A percentile compares a stretch with the other conserved stretches of the same genome.
Conservation (phyloP, 2,888 invertebrate species). For the Caenorhabditis sulstoni region DNA sequence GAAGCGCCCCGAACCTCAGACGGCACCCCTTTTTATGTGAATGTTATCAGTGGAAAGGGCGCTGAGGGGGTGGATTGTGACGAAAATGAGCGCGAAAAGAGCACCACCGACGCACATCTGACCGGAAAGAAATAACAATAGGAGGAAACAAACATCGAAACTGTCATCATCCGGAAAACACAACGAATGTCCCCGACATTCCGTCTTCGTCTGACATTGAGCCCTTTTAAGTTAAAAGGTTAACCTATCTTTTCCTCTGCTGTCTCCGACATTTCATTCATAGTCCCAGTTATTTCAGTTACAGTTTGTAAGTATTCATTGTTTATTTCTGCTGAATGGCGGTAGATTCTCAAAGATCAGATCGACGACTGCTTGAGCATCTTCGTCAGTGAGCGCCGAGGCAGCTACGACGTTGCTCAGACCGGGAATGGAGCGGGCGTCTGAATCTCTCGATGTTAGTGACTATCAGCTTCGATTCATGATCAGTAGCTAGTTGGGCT, state of each 20-base stretch:
- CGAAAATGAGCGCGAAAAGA: background rate
- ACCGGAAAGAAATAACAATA: background rate
- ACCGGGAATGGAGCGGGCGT: constrained; percentile 15
- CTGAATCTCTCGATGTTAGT: background rate
- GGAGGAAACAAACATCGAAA: constrained; percentile 6
- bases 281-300: background rate
- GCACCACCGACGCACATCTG: background rate
- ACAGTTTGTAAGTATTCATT: background rate
- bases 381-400: background rate
- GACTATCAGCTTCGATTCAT: background rate
- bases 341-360: constrained; percentile 3
- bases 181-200: too few relatives aligned
- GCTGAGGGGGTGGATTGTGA: background rate
- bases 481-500: too few relatives aligned
- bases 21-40: too few relatives aligned
- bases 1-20: too few relatives aligned
- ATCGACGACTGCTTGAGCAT: constrained; percentile 6
- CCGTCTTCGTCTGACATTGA: too few relatives aligned
- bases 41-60: constrained; percentile 2
- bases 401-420: constrained; percentile 2
- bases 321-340: background rate
- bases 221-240: too few relatives aligned
- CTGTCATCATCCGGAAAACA: constrained; percentile 3
- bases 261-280: background rate
- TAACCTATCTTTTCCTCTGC: background rate